Conservation (phyloP, 2,888 invertebrate species). For the Ectemnius cavifrons region DNA sequence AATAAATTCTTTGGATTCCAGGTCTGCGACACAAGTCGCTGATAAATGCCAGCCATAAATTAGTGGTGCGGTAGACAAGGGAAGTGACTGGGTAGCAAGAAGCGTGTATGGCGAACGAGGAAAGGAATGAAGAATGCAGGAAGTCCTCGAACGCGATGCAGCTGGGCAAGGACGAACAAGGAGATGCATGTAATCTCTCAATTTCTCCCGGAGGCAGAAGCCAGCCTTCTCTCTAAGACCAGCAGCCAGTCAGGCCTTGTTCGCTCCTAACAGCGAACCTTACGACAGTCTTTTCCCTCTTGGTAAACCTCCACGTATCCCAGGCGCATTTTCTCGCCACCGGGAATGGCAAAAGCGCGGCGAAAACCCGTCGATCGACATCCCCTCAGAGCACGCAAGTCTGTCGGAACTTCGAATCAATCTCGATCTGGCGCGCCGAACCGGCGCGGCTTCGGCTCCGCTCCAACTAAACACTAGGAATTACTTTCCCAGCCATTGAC, state of each 20-base stretch:
- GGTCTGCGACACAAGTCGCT: too few species aligned
- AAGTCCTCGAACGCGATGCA: slow-evolving; percentile 30
- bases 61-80: background rate
- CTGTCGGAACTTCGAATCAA: too few species aligned
- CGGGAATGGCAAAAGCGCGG: slow-evolving; percentile 50
- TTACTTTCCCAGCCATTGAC: too few species aligned
- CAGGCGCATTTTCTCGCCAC: slow-evolving; percentile 31
- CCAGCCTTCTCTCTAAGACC: too few species aligned
- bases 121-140: slow-evolving; percentile 34
- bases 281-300: slow-evolving; percentile 36
- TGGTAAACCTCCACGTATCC: background rate
- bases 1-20: too few species aligned
- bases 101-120: background rate
- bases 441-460: too few species aligned
- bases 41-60: background rate
- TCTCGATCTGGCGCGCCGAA: too few species aligned
- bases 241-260: too few species aligned
- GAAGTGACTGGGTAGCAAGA: background rate
- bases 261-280: slow-evolving; percentile 35
- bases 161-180: slow-evolving; percentile 52
- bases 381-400: slow-evolving; percentile 36
- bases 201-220: slow-evolving; percentile 47
- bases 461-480: too few species aligned
- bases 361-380: slow-evolving; percentile 54
- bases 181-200: slow-evolving; percentile 60